These are phyloP conservation scores for Ammospiza caudacuta DNA, from an alignment of 2,113 vertebrate species.

Conservation along the genomic window DNA sequence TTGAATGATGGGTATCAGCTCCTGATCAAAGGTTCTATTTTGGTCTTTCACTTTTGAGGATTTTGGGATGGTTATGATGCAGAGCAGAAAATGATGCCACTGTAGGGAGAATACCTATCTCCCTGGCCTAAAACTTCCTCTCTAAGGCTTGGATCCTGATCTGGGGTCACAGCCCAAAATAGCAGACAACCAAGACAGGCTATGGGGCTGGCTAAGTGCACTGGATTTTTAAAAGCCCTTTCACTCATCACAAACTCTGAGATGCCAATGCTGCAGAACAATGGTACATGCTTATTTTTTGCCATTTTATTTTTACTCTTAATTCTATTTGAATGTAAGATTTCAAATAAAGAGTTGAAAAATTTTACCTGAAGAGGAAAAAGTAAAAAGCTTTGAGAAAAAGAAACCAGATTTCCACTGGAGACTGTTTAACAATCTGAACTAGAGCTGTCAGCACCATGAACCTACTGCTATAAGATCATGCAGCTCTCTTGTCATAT, in stretches of 20 bases:
- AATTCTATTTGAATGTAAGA: background rate
- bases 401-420: background rate
- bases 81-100: background rate
- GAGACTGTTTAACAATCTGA: slow-evolving; percentile 4
- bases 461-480: background rate
- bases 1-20: background rate
- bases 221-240: background rate
- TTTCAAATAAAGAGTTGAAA: background rate
- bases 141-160: background rate
- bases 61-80: background rate
- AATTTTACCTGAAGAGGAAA: background rate
- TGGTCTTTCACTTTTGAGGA: background rate
- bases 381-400: background rate
- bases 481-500: background rate
- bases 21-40: background rate
- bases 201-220: background rate
- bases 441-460: background rate
- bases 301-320: background rate
- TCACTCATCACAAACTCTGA: background rate
- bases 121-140: background rate
- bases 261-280: background rate
- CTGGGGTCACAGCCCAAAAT: background rate
- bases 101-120: background rate
- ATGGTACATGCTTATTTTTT: background rate
- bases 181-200: background rate